phyloP scores from a whole-genome alignment of 2,113 vertebrate species.

The Xiphophorus couchianus region DNA sequence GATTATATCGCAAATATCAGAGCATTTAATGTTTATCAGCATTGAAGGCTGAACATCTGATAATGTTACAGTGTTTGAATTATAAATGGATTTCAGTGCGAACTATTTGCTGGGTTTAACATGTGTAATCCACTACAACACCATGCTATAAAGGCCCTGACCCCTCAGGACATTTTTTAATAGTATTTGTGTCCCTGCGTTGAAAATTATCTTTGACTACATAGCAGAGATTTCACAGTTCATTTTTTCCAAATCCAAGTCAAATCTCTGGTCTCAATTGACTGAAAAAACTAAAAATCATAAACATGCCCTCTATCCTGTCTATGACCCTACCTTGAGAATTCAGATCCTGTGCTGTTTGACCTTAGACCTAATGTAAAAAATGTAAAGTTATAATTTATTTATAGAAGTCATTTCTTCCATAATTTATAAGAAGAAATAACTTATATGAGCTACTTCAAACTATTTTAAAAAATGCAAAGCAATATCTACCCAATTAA shows the following conservation, averaged over 20 bases:
- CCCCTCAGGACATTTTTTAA: background rate
- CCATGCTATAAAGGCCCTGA: background rate
- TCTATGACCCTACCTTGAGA: background rate
- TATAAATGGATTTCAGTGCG: background rate
- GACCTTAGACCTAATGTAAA: background rate
- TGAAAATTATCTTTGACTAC: background rate
- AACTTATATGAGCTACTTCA: background rate
- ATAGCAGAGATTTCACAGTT: background rate
- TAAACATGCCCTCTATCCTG: background rate
- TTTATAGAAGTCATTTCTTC: no score
- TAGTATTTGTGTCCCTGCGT: background rate
- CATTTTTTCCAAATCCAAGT: background rate
- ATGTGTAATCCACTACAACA: background rate
- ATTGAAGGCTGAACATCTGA: conserved; percentile 1
- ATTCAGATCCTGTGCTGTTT: background rate
- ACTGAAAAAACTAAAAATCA: background rate
- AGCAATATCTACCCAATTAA: no score
- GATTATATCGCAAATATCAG: conserved; percentile 42
- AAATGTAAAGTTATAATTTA: no score
- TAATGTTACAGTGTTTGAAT: background rate
- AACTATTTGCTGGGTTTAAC: background rate
- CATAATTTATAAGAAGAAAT: background rate
- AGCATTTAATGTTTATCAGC: conserved; percentile 15
- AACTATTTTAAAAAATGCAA: background rate
- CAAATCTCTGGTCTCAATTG: background rate